Evolutionary conservation across 2,113 vertebrate species (phyloP), one percentile per base, ranked within the genome.

Genomic region (Propithecus coquereli): DNA sequence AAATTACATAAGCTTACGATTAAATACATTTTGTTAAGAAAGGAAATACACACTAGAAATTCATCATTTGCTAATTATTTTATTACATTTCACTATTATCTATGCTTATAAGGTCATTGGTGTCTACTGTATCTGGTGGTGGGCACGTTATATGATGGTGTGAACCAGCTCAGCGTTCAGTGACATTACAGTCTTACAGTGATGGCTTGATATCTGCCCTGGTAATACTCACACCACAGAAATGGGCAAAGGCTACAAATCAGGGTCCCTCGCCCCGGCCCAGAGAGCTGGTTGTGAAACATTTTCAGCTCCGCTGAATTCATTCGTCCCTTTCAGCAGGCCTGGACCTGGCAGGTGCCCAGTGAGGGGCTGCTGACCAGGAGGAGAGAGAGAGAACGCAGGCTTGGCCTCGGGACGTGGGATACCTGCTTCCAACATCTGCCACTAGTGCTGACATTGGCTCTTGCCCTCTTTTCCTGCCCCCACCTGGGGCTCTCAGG

Each of bases 1-100:
- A 87, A 57, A 74, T 71, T 37, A 89, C 30, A 86, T 50, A 91
- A 85, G 88, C 79, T 94, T 57, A 61, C 22, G 81, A 74, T 94
- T 63, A 91, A 92, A 50, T 73, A 50, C 8, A 83, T 50, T 95
- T 80, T n/a, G 22, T 90, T 93, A 3, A 45, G 70, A 88, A 52
- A 45, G 65, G 79, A 95, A 94, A 71, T 17, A 34, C 18, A 27
- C 18, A 8, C 66, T 50, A 45, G 91, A 59, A 94, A n/a, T 27
- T 30, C 34, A 65, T 66, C 52, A 34, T 45, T 61, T 94, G 71
- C 89, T 94, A 61, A 66, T 81, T 34, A 23, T 73, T 22, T 81
- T n/a, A 63, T 25, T 37, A 32, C 8, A 20, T 65, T 91, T 87
- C 14, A 32, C 68, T 59, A 30, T 88, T 45, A 37, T 65, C n/a